phyloP scores from a whole-genome alignment of 2,797 vertebrate genomes.

The Pipistrellus pygmaeus region DNA sequence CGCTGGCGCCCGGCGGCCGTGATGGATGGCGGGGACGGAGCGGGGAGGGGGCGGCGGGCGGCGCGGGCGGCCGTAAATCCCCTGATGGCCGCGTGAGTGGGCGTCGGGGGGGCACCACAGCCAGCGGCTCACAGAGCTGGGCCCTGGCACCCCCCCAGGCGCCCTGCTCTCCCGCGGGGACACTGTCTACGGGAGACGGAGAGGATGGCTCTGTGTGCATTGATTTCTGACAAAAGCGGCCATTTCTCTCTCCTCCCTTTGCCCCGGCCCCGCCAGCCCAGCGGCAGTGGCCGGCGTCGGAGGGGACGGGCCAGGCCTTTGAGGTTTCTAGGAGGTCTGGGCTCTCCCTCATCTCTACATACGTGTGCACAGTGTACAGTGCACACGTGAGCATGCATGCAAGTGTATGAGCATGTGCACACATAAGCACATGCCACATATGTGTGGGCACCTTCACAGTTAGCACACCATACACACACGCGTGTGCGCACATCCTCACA shows the following conservation, averaged over 20 bases:
- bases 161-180: background rate
- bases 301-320: background rate
- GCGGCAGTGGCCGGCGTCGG: background rate
- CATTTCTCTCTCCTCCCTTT: background rate
- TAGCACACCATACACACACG: too few species aligned
- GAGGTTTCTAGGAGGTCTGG: background rate
- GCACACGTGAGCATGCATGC: too few species aligned
- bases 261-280: rapidly evolving
- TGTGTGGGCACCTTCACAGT: too few species aligned
- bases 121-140: background rate
- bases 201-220: conserved; percentile 65
- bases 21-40: conserved; percentile 72
- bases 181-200: conserved; percentile 78
- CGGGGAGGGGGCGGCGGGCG: conserved; percentile 50
- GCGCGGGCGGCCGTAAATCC: conserved; percentile 74
- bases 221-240: conserved; percentile 80
- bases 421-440: too few species aligned
- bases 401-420: rapidly evolving
- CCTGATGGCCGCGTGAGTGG: conserved; percentile 60
- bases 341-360: background rate
- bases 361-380: rapidly evolving
- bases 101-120: background rate
- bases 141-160: background rate
- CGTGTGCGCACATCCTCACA: too few species aligned
- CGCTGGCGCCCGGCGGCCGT: conserved; percentile 59